Evolutionary conservation across 1,140 invertebrate genomes (phyloP).

Genomic region (Ceratoteleas bidentatus): DNA sequence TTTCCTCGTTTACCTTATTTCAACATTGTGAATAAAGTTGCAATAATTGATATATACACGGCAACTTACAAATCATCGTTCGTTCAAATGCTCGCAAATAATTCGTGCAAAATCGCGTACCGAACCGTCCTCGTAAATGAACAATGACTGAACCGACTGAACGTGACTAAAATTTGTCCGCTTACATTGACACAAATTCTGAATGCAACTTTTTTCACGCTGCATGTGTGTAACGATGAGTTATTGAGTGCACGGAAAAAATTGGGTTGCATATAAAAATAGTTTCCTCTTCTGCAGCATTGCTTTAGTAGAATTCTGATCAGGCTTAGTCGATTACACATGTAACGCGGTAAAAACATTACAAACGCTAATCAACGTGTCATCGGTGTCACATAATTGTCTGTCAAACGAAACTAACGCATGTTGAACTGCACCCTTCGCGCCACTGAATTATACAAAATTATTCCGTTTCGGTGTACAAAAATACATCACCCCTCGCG

Average conservation of each 20-base stretch:
- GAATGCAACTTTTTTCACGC: conserved; percentile 30
- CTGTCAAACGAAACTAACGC: neutral
- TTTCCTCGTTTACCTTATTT: conserved; percentile 20
- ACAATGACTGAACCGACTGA: neutral
- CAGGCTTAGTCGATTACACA: conserved; percentile 19
- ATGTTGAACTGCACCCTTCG: too few species aligned
- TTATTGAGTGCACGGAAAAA: conserved; percentile 39
- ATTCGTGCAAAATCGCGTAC: neutral
- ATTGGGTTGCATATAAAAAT: conserved; percentile 50
- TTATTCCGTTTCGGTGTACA: too few species aligned
- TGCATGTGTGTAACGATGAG: conserved; percentile 17
- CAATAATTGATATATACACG: conserved; percentile 1
- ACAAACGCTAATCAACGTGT: conserved; percentile 15
- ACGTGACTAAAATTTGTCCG: too few species aligned
- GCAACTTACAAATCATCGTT: neutral
- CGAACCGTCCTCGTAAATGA: neutral
- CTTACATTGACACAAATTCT: neutral
- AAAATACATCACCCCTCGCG: too few species aligned
- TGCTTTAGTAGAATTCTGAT: conserved; percentile 24
- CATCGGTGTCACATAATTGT: neutral
- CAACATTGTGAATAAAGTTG: conserved; percentile 21
- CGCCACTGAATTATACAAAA: too few species aligned
- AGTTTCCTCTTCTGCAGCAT: conserved; percentile 34
- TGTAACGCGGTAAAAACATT: conserved; percentile 28
- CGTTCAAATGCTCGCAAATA: neutral